Base-by-base conservation (phyloP, 2,888 invertebrate genomes). In the Hirtodrosophila histrioides region DNA sequence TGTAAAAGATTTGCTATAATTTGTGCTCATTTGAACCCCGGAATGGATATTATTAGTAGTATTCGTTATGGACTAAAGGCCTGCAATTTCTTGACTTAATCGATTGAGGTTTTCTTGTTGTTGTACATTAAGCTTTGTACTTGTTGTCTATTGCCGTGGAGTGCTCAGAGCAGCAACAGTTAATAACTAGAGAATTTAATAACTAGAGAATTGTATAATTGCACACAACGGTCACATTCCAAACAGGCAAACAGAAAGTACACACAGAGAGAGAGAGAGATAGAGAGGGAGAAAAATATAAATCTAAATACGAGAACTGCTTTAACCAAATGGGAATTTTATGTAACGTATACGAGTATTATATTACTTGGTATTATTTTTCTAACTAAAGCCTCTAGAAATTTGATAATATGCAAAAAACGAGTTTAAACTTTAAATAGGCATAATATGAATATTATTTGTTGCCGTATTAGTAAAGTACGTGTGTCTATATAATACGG, bases 191-290 rank as follows among this genome's bases (percentile, higher is more conserved):
- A 75, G 51, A 64, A 60, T 58, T 74, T 50, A 55, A 63, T 60
- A 63, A 56, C 69, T 51, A 49, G 63, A 39, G 45, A 64, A 64
- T 55, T 74, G 43, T 46, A 24, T 53, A 69, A 72, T 63, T 74
- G 50, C 33, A 57, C 50, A 12, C 54, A 43, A 36, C 58, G 67
- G 60, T 40, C 50, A 41, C 61, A 67, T 68, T 60, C 51, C 56
- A 37, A 11, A 23, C 6, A 43, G 35, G 9, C 11, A 12, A 12
- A 54, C 35, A 10, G 33, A 43, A 35, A 23, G 10, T 7, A 37
- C 7, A 12, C 8, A 9, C 3, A 37, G 50, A 27, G 10, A 7
- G 7, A 29, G 51, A 24, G 23, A 9, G 12, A 29, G 35, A 8
- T 29, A 12, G 7, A n/a, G 9, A 44, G 24, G 7, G n/a, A 31